Evolutionary conservation across 30 jellyfish, hydroid and myxozoan species (phyloP), one percentile per base, ranked within the genome.

Genomic region (Chrysaora quinquecirrha): DNA sequence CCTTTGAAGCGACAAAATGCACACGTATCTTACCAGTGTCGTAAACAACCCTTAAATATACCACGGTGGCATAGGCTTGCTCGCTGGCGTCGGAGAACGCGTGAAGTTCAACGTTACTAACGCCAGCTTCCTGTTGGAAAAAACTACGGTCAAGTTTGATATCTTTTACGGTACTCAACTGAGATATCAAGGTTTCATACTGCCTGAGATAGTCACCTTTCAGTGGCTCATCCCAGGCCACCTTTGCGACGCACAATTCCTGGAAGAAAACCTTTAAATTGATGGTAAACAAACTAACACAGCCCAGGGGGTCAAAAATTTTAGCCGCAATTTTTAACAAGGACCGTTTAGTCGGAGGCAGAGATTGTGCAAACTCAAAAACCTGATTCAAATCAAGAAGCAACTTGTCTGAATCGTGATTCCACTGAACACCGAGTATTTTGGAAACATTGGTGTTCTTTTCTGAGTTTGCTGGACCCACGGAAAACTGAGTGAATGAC

Each of bases 221-320:
- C 20, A 81, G 65, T 18, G 52, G 65, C 29, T 73, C 90, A 77
- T 88, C 97, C 97, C 94, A 89, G 52, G 76, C 75, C 46, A 77
- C 54, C 47, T 89, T 89, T 4, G 35, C 90, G 34, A 48, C 63
- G 71, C 97, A 89, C 72, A 89, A 68, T 33, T 63, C 80, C 66
- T 89, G 91, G 46, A 88, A 79, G 61, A 88, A 52, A 12, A 48
- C 54, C 70, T 80, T 88, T 22, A 88, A 24, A 34, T 77, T 76
- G 77, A 78, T 71, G 24, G 75, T 56, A 71, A 90, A 60, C 24
- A 64, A 71, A 74, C 66, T 61, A 3, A 75, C 30, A 24, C 75
- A 77, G 69, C 97, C 98, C 64, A 85, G 34, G 29, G 98, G 95
- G 70, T 91, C 98, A 64, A 86, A 91, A 21, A 90, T 52, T 33